Percentiles rank a stretch among this genome's conserved stretches.
Evolutionary conservation across 2,888 invertebrate genomes (phyloP).

Genomic region (Sminthurides aquaticus): DNA sequence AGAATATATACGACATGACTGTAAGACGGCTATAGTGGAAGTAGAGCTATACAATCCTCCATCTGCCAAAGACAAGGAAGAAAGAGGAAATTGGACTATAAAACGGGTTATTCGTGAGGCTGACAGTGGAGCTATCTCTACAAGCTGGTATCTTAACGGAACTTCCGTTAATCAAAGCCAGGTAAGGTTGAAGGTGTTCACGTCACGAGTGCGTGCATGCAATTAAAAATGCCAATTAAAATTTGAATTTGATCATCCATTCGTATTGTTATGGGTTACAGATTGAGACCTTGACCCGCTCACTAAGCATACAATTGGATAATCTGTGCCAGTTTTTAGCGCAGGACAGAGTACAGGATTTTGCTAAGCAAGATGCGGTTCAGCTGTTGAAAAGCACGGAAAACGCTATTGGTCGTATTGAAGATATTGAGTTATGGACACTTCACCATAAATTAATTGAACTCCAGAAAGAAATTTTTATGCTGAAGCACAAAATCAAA

Average conservation of each 20-base stretch:
- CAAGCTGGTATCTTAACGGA: conserved; percentile 45
- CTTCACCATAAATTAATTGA: conserved; percentile 30
- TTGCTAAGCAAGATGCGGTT: conserved; percentile 80
- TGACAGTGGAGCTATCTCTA: conserved; percentile 9
- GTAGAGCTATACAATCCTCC: conserved; percentile 59
- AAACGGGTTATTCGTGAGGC: conserved; percentile 46
- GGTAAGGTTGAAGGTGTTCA: neutral
- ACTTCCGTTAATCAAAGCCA: conserved; percentile 34
- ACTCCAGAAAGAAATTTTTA: conserved; percentile 22
- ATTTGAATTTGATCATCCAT: neutral
- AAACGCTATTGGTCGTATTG: conserved; percentile 60
- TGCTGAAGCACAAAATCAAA: conserved; percentile 21
- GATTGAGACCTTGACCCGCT: conserved; percentile 44
- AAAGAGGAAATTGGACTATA: conserved; percentile 53
- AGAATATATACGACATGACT: conserved; percentile 70
- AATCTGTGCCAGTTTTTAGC: conserved; percentile 92
- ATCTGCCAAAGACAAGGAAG: conserved; percentile 20
- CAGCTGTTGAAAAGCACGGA: conserved; percentile 77
- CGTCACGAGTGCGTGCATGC: neutral
- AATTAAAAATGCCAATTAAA: neutral
- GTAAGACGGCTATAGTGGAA: conserved; percentile 59
- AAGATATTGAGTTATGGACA: conserved; percentile 19
- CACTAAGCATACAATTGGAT: conserved; percentile 54
- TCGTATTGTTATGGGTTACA: conserved; percentile 26
- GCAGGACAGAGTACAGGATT: conserved; percentile 91